phyloP scores from a whole-genome alignment of 2,113 vertebrate genomes.

The Dipodomys ordii region DNA sequence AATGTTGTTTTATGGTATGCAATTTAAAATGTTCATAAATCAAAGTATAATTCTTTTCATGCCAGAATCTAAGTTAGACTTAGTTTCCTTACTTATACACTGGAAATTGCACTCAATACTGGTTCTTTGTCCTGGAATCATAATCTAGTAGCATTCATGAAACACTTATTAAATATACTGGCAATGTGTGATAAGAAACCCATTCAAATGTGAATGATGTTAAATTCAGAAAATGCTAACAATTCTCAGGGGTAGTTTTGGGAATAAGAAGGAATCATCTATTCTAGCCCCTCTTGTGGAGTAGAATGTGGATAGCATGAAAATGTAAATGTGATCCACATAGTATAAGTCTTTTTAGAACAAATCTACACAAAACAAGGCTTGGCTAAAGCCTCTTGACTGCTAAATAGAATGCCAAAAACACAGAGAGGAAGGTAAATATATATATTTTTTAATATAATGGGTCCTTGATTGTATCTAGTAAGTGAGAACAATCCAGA shows the following conservation, averaged over 20 bases:
- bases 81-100: not conserved
- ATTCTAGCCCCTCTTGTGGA: not conserved
- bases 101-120: constrained; percentile 17
- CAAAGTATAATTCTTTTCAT: constrained; percentile 50
- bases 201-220: not conserved
- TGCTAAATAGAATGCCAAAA: not conserved
- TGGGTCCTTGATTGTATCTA: not conserved
- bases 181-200: not conserved
- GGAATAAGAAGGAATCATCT: not conserved
- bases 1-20: not conserved
- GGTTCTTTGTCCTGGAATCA: not conserved
- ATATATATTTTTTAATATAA: not conserved
- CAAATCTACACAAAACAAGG: constrained; percentile 29
- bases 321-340: constrained; percentile 9
- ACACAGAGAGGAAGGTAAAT: not conserved
- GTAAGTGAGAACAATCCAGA: not conserved
- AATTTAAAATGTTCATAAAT: constrained; percentile 30
- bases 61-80: constrained; percentile 32
- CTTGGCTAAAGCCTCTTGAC: not conserved
- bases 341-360: not conserved
- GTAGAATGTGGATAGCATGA: not conserved
- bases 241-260: not conserved
- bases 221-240: not conserved
- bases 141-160: constrained; percentile 18
- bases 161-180: not conserved